Base-by-base conservation (phyloP, 2,888 invertebrate species). In the Brachyptera risi region DNA sequence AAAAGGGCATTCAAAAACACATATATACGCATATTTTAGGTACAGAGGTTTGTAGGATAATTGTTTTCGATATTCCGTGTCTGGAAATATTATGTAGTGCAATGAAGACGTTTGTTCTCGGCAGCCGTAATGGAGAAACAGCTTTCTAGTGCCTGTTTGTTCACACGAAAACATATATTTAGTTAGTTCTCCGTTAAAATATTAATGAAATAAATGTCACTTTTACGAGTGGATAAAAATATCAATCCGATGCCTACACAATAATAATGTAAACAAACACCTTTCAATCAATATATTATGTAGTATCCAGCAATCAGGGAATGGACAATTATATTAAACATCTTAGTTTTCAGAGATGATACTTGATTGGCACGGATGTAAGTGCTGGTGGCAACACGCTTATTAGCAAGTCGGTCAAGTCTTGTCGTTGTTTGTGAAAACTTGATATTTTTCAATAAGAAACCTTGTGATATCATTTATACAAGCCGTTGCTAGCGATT, bases 21-120 rank as follows among this genome's bases (percentile, higher is more conserved):
- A 56, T 47, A 57, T 37, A 21, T 51, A 60, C 27, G 50, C 24
- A 59, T 59, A 62, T 62, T 62, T 62, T 59, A 62, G 59, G 50
- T 59, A 62, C n/a, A 19, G 54, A 59, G 62, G 38, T 50, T 54
- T 38, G 56, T 56, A 59, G 59, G 26, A 17, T 49, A 44, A 47
- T 44, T 56, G 31, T 31, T 62, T 62, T 62, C 27, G 42, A 40
- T 62, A 59, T 62, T 47, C 40, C 44, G 51, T 47, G 17, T 44
- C 47, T 19, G 40, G 40, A 62, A 44, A 4, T n/a, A 44, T 54
- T 54, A 51, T 61, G 49, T 61, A 61, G 58, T 15, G 57, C 56
- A 56, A 7, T 31, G 5, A 7, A 31, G 31, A 31, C 5, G 31
- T 31, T 31, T 11, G 31, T 31, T 31, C 11, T 31, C 11, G n/a